These are phyloP conservation scores for Sebastiscus albofasciatus DNA, from an alignment of 2,797 vertebrate species.

Conservation along the genomic window DNA sequence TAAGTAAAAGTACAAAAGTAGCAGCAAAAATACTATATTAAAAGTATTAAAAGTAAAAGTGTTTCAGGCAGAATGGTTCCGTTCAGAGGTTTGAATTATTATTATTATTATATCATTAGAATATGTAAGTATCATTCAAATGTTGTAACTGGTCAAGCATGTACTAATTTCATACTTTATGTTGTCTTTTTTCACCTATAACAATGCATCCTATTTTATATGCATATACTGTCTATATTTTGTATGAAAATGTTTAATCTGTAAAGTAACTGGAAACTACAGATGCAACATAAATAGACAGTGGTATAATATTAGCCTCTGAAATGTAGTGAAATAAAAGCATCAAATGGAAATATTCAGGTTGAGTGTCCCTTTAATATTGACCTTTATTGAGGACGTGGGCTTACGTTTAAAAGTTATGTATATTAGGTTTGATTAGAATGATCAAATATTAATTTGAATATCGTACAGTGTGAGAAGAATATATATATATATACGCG, in stretches of 20 bases:
- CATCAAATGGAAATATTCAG: neutral
- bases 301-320: neutral
- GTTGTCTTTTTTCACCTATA: neutral
- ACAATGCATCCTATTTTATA: neutral
- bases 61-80: neutral
- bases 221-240: neutral
- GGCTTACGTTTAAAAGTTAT: neutral
- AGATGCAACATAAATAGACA: neutral
- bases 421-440: neutral
- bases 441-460: neutral
- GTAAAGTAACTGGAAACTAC: neutral
- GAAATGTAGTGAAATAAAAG: neutral
- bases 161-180: neutral
- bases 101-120: neutral
- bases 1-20: neutral
- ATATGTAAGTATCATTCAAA: neutral
- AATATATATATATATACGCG: too few relatives aligned
- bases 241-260: neutral
- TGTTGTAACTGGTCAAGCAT: neutral
- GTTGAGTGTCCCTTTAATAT: neutral
- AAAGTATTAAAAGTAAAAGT: neutral
- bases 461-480: neutral
- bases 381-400: neutral
- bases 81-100: neutral
- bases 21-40: neutral